phyloP scores from a whole-genome alignment of 2,113 vertebrate genomes.

The Podarcis muralis region DNA sequence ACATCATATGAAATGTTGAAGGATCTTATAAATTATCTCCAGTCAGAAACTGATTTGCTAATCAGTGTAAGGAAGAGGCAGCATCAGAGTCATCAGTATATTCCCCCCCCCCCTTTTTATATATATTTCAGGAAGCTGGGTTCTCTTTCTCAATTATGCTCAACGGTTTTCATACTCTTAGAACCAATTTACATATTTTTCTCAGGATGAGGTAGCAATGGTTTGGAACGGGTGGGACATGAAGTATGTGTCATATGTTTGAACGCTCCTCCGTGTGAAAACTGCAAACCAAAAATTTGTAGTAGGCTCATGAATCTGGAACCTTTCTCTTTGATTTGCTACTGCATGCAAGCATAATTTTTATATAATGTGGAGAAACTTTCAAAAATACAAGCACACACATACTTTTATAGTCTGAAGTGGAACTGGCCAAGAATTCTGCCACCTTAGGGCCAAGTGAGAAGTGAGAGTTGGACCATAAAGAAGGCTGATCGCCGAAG shows the following conservation, averaged over 20 bases:
- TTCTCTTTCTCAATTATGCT: background rate
- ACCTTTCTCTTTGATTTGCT: too few species aligned
- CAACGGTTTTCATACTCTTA: conserved; percentile 37
- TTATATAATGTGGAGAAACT: background rate
- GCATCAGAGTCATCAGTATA: accelerated
- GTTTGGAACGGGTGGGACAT: background rate
- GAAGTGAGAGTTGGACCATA: too few species aligned
- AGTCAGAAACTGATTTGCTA: background rate
- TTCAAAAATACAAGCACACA: background rate
- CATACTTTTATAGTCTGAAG: background rate
- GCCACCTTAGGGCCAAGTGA: too few species aligned
- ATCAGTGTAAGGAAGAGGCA: accelerated
- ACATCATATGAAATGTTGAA: background rate
- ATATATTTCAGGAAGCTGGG: conserved; percentile 1
- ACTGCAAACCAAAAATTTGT: background rate
- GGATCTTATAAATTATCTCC: conserved; percentile 11
- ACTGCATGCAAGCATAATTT: background rate
- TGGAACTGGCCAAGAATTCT: background rate
- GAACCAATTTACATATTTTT: background rate
- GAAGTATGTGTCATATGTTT: background rate
- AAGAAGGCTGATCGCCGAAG: too few species aligned
- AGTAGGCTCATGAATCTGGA: too few species aligned
- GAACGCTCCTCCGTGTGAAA: background rate
- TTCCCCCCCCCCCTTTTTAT: background rate
- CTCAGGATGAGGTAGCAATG: background rate